A percentile compares a stretch with the other conserved stretches of the same genome.
These are phyloP conservation scores for Miniopterus natalensis DNA, from an alignment of 2,113 vertebrate genomes.

Conservation along the genomic window DNA sequence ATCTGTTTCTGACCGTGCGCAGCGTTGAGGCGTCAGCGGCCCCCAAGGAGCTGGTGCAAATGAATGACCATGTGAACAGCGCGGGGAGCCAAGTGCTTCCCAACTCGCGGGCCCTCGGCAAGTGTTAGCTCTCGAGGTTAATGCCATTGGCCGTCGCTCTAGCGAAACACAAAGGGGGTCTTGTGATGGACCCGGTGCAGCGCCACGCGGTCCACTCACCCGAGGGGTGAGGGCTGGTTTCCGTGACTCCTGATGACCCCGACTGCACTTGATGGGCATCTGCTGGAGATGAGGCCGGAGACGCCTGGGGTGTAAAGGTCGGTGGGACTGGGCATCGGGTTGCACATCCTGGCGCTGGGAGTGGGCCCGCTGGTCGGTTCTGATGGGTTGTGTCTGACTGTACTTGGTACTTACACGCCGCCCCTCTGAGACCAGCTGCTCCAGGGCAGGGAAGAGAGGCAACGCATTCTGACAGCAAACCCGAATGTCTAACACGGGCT, in stretches of 20 bases:
- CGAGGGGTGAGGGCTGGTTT: not conserved
- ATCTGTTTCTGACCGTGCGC: fast-evolving
- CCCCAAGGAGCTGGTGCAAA: not conserved
- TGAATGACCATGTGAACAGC: not conserved
- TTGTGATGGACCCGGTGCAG: fast-evolving
- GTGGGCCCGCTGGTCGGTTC: too few species aligned
- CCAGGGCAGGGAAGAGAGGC: too few species aligned
- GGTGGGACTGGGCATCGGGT: too few species aligned
- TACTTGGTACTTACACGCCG: too few species aligned
- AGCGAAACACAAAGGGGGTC: fast-evolving
- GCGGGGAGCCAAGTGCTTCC: fast-evolving
- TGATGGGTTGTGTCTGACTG: too few species aligned
- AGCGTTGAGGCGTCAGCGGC: not conserved
- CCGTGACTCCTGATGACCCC: not conserved
- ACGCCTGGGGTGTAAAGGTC: not conserved
- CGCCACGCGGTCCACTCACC: too few species aligned
- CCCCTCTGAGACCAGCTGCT: too few species aligned
- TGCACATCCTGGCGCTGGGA: too few species aligned
- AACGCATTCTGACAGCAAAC: too few species aligned
- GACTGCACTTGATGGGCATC: not conserved
- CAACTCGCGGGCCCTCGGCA: fast-evolving
- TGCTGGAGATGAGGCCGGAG: not conserved
- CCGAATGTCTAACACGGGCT: too few species aligned
- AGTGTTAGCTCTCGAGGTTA: not conserved
- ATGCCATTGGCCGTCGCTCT: fast-evolving